Conservation (phyloP, 2,797 vertebrate genomes). For the Thalassophryne amazonica region DNA sequence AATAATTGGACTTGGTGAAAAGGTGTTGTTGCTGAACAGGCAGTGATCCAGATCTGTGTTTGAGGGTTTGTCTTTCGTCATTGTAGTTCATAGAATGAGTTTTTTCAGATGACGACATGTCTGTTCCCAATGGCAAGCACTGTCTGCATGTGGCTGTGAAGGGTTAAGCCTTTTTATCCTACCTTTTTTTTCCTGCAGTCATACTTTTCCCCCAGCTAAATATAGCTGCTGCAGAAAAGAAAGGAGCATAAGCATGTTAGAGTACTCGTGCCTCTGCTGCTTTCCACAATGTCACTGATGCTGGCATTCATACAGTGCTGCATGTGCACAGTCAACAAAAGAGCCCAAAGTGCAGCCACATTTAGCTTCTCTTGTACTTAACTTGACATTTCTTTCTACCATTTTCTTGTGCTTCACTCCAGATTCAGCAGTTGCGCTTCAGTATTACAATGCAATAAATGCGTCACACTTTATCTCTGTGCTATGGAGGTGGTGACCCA, state of each 20-base stretch:
- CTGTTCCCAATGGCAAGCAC: neutral
- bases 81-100: neutral
- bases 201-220: slow-evolving; percentile 64
- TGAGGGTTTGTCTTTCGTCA: neutral
- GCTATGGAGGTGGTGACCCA: neutral
- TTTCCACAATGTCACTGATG: slow-evolving; percentile 17
- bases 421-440: neutral
- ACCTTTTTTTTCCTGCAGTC: slow-evolving; percentile 57
- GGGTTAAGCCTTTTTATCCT: slow-evolving; percentile 54
- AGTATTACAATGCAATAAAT: neutral
- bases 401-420: neutral
- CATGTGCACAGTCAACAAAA: neutral
- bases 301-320: neutral
- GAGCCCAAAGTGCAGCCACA: neutral
- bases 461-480: neutral
- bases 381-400: neutral
- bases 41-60: slow-evolving; percentile 9
- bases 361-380: neutral
- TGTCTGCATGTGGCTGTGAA: slow-evolving; percentile 15
- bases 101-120: neutral
- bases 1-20: slow-evolving; percentile 5
- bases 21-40: neutral
- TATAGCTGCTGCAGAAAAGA: slow-evolving; percentile 68
- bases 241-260: slow-evolving; percentile 43
- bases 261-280: slow-evolving; percentile 21